Evolutionary conservation across 2,888 invertebrate genomes (phyloP), one percentile per base, ranked within the genome.

Genomic region (Leptothorax acervorum): DNA sequence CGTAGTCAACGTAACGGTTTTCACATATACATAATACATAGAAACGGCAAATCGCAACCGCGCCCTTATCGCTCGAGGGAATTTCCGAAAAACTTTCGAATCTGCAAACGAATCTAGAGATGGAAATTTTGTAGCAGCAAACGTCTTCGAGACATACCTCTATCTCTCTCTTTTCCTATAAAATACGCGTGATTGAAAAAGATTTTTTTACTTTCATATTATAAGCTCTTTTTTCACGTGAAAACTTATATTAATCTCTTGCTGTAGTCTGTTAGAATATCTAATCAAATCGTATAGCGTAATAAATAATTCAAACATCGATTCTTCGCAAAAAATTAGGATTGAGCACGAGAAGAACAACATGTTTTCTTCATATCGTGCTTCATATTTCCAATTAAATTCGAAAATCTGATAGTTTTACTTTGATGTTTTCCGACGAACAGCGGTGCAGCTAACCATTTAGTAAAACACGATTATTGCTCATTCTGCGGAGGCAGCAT

Each of bases 31-130:
- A n/a, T 18, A 35, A 70, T n/a, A 78, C 53, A n/a, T 18, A 35
- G 48, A 23, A 48, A 70, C 28, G 66, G 39, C 39, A 66, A 79
- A 73, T 81, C 60, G 73, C 71, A 48, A 73, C 23, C 73, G 79
- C 48, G 51, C 82, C 57, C 76, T 86, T 83, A 66, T 79, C 70
- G 83, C 81, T 62, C 45, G 65, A 62, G 86, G 84, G 76, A 88
- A 87, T 85, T 89, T 86, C 15, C 45, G 68, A 65, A 84, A 85
- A 88, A 89, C 90, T 90, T 90, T 88, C 63, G 65, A 85, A 86
- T 87, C 85, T 42, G 63, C 62, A 76, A 81, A 84, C 66, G 81
- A 83, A 85, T 85, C 71, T 82, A 39, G 68, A 66, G 55, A 73
- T 65, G 45, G 79, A 74, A 86, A 74, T 86, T 82, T 76, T 70